Evolutionary conservation across 1,140 invertebrate genomes (phyloP), one percentile per base, ranked within the genome.

Genomic region (Leguminivora glycinivorella): DNA sequence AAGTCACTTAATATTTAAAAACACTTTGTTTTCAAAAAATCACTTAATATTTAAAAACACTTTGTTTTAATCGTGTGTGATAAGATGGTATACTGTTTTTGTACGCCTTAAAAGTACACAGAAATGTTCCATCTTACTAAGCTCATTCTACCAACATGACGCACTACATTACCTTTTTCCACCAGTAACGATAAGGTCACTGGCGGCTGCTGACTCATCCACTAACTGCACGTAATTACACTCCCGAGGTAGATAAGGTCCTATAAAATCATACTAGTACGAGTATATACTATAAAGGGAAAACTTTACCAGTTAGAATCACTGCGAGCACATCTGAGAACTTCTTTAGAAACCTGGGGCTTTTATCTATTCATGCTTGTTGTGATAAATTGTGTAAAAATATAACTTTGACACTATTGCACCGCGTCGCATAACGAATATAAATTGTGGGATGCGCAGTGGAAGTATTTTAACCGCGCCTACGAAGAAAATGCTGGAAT

Each of bases 401-500:
- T 63, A 29, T 17, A 29, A 63, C 12, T 29, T 17, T 29, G 58
- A 58, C 56, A 58, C 58, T 63, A 34, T 58, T 17, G 25, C 22
- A 29, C 14, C 9, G 29, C 26, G 26, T 29, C n/a, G 26, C 19
- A 63, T 34, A 29, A 43, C n/a, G 40, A 25, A 63, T 63, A 29
- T 63, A 63, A 63, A 63, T n/a, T 17, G n/a, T 31, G n/a, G n/a
- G n/a, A n/a, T n/a, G n/a, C n/a, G 25, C 58, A 29, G 17, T 26
- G 58, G 14, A 63, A 63, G 26, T 68, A 56, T 67, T 56, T 69
- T 63, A 52, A 66, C 14, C 71, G 63, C 58, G 31, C 47, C 40
- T 29, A 70, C 73, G 63, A 71, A 67, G 77, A 74, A 75, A 76
- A 76, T 79, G 77, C 75, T 72, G 71, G 70, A 75, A 74, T 74